Evolutionary conservation across 2,113 vertebrate genomes (phyloP).

Genomic region (Aptenodytes patagonicus): DNA sequence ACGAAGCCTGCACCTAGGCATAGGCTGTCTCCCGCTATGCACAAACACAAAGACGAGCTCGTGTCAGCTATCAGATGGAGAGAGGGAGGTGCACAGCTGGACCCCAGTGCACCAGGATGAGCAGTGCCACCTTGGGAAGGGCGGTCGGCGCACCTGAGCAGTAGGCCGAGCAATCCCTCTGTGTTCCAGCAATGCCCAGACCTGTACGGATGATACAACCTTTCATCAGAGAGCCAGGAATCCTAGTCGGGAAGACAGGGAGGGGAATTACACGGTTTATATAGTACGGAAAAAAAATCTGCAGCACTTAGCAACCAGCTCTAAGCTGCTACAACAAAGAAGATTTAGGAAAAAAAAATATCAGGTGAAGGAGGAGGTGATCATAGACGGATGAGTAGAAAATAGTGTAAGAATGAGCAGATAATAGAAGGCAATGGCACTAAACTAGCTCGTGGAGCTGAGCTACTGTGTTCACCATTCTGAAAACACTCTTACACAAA

Average conservation of each 20-base stretch:
- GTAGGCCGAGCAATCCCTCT: accelerated
- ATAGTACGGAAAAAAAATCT: accelerated
- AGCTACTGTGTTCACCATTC: neutral
- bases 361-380: neutral
- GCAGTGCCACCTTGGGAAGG: neutral
- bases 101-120: neutral
- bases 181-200: too few species aligned
- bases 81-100: too few species aligned
- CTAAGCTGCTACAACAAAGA: neutral
- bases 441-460: neutral
- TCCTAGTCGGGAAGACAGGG: too few species aligned
- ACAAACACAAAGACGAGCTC: neutral
- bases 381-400: neutral
- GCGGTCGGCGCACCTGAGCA: accelerated
- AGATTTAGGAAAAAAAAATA: neutral
- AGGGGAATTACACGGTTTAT: neutral
- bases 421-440: neutral
- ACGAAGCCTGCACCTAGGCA: neutral
- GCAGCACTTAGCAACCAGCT: neutral
- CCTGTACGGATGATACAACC: accelerated
- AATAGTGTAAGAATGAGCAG: accelerated
- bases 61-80: too few species aligned
- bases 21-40: too few species aligned
- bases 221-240: neutral
- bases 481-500: neutral